These are phyloP conservation scores for Poeciliopsis gracilis DNA, from an alignment of 2,797 vertebrate species.

Conservation along the genomic window DNA sequence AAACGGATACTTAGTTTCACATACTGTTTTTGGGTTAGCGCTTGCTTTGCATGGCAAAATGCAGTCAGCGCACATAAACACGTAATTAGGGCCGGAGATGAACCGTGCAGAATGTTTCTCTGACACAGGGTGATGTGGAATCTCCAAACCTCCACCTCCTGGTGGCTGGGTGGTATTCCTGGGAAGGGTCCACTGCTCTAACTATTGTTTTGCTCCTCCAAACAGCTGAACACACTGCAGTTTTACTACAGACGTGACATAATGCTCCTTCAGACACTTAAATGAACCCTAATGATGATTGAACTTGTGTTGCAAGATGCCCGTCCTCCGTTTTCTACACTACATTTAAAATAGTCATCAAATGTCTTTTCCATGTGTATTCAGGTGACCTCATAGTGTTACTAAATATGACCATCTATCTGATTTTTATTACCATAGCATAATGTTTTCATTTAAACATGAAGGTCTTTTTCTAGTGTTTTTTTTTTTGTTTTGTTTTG, in stretches of 20 bases:
- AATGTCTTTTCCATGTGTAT: not conserved
- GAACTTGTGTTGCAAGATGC: slow-evolving; percentile 5
- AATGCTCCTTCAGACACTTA: slow-evolving; percentile 45
- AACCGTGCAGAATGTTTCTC: slow-evolving; percentile 20
- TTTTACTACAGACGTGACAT: slow-evolving; percentile 55
- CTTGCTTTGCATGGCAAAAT: slow-evolving; percentile 23
- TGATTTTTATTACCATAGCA: not conserved
- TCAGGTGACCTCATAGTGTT: too few species aligned
- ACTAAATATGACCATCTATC: not conserved
- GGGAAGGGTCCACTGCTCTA: slow-evolving; percentile 51
- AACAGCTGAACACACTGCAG: slow-evolving; percentile 28
- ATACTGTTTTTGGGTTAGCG: slow-evolving; percentile 30
- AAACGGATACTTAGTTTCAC: slow-evolving; percentile 52
- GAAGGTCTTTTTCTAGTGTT: not conserved
- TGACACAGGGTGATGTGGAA: slow-evolving; percentile 14
- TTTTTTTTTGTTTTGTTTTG: not conserved
- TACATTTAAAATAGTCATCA: slow-evolving; percentile 7
- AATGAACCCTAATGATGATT: slow-evolving; percentile 43
- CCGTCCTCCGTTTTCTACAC: slow-evolving; percentile 45
- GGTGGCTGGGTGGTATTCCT: slow-evolving; percentile 43
- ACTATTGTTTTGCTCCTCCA: slow-evolving; percentile 51
- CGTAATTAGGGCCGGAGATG: slow-evolving; percentile 47
- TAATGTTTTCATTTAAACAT: not conserved
- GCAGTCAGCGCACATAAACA: slow-evolving; percentile 47
- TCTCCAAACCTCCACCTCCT: slow-evolving; percentile 11